Conservation (phyloP, 2,113 vertebrate species). For the Eurystomus gularis region DNA sequence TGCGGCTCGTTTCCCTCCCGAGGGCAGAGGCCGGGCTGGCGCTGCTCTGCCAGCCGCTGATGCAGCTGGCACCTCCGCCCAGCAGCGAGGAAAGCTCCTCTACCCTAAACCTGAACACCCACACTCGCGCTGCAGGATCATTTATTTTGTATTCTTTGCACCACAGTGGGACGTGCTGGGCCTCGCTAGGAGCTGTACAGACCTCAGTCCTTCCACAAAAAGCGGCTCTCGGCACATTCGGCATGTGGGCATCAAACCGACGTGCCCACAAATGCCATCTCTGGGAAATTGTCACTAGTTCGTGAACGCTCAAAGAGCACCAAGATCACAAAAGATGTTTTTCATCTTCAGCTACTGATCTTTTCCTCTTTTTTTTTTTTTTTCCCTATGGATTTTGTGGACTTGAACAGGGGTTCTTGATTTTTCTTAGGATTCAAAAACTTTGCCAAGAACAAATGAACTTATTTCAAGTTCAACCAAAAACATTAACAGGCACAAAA, state of each 20-base stretch:
- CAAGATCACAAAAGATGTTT: background rate
- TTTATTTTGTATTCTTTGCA: background rate
- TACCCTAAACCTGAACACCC: background rate
- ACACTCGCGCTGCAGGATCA: rapidly evolving
- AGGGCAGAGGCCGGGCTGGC: background rate
- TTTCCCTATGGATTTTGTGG: background rate
- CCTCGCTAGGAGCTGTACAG: background rate
- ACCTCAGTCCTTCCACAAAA: background rate
- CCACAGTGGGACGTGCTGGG: rapidly evolving
- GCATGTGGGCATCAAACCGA: background rate
- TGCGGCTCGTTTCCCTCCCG: background rate
- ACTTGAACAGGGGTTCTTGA: background rate
- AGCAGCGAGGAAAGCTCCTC: background rate
- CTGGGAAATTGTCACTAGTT: background rate
- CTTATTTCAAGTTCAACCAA: background rate
- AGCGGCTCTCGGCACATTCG: rapidly evolving
- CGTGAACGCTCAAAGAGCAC: background rate
- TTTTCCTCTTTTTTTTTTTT: background rate
- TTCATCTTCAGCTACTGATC: background rate
- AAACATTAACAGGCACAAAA: background rate
- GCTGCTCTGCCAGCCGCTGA: background rate
- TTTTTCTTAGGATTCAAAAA: background rate
- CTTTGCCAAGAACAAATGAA: background rate
- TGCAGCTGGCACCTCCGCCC: background rate
- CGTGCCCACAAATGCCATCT: background rate